Percentiles rank a stretch among this genome's conserved stretches.
These are phyloP conservation scores for Branchinecta sandiegonensis DNA, from an alignment of 2,888 invertebrate genomes.

Conservation along the genomic window DNA sequence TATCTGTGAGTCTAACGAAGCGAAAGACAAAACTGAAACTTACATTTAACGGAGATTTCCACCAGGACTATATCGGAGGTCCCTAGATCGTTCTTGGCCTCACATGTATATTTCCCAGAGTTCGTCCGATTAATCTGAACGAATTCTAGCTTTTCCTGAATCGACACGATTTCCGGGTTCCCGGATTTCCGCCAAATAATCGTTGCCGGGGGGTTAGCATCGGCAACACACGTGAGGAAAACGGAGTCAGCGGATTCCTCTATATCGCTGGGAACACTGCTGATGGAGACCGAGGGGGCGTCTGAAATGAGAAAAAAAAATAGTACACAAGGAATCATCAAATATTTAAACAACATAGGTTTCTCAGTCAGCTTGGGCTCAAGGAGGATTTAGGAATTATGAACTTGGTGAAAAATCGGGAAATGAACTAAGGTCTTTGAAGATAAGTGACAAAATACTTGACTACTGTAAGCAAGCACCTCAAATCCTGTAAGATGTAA, in stretches of 20 bases:
- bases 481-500: no score
- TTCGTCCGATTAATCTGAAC: constrained; percentile 32
- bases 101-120: constrained; percentile 54
- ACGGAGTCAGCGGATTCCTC: constrained; percentile 56
- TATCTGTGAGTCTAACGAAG: no score
- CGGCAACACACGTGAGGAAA: constrained; percentile 51
- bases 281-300: constrained; percentile 40
- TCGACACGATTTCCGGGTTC: constrained; percentile 5
- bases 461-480: no score
- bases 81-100: constrained; percentile 68
- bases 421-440: no score
- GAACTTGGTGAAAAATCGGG: no score
- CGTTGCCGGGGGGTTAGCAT: constrained; percentile 57
- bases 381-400: no score
- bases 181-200: constrained; percentile 49
- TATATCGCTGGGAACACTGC: constrained; percentile 41
- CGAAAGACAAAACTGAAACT: constrained; percentile 29
- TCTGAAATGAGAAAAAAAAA: constrained; percentile 34
- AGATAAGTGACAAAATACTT: no score
- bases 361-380: no score
- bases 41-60: constrained; percentile 77
- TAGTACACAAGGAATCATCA: no score
- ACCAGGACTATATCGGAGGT: constrained; percentile 66
- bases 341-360: no score
- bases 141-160: constrained; percentile 31